Evolutionary conservation across 2,797 vertebrate species (phyloP).

Genomic region (Chelidonichthys spinosus): DNA sequence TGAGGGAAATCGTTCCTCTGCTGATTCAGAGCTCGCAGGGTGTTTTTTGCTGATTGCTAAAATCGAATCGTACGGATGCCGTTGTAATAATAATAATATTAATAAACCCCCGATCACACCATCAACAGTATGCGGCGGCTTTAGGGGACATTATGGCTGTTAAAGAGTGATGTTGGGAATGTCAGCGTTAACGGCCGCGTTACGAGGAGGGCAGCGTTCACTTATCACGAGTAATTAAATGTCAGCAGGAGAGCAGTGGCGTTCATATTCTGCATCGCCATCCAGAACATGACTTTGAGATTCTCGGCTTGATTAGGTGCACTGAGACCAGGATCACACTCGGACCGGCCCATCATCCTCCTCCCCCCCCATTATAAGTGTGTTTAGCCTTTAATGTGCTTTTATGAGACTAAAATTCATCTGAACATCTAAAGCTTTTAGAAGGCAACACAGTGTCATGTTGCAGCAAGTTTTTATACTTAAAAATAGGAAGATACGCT

Average conservation of each 20-base stretch:
- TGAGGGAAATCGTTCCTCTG: conserved; percentile 72
- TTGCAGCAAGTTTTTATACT: too few relatives aligned
- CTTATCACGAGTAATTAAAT: conserved; percentile 71
- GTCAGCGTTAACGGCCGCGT: conserved; percentile 68
- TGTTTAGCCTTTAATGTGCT: too few relatives aligned
- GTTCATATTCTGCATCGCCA: conserved; percentile 35
- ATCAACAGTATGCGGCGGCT: conserved; percentile 1
- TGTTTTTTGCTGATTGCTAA: conserved; percentile 70
- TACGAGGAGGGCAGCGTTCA: conserved; percentile 36
- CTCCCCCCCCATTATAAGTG: too few relatives aligned
- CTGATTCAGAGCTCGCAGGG: conserved; percentile 74
- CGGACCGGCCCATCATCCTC: neutral
- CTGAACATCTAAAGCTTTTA: too few relatives aligned
- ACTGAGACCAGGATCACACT: neutral
- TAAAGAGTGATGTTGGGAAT: conserved; percentile 68
- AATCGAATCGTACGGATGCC: conserved; percentile 57
- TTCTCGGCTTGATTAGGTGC: neutral
- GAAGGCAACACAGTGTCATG: too few relatives aligned
- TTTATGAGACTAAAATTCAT: too few relatives aligned
- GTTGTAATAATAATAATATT: conserved; percentile 50
- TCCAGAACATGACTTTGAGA: conserved; percentile 50
- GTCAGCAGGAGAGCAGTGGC: conserved; percentile 62
- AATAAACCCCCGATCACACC: conserved; percentile 53
- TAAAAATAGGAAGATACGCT: too few relatives aligned
- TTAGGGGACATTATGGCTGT: conserved; percentile 25